Conservation (phyloP, 2,888 invertebrate genomes). For the Heliconius erato region DNA sequence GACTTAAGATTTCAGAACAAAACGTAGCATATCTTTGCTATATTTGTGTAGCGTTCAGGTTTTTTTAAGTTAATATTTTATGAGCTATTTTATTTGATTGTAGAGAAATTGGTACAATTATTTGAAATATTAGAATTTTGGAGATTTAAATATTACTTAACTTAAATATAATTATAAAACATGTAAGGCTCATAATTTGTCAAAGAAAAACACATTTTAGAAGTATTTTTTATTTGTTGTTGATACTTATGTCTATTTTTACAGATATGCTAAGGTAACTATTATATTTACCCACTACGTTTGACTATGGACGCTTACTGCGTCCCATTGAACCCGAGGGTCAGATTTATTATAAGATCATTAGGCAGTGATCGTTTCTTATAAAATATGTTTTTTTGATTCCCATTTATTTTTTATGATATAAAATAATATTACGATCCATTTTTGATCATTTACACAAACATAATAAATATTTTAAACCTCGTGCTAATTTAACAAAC, state of each 20-base stretch:
- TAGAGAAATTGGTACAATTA: not conserved
- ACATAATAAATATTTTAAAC: slow-evolving; percentile 39
- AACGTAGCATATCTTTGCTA: not conserved
- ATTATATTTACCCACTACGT: slow-evolving; percentile 72
- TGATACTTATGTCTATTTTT: slow-evolving; percentile 71
- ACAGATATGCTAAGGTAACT: slow-evolving; percentile 79
- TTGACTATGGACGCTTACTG: slow-evolving; percentile 77
- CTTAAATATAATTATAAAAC: not conserved
- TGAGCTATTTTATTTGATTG: not conserved
- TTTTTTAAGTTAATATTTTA: not conserved
- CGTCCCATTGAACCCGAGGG: slow-evolving; percentile 65
- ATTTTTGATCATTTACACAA: slow-evolving; percentile 32
- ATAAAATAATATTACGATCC: slow-evolving; percentile 36
- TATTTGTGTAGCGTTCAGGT: slow-evolving; percentile 5
- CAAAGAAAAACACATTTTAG: slow-evolving; percentile 19
- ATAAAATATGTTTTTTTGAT: slow-evolving; percentile 53
- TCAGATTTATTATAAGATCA: slow-evolving; percentile 65
- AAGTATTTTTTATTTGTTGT: slow-evolving; percentile 60
- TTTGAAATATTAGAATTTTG: not conserved
- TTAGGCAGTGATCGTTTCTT: slow-evolving; percentile 74
- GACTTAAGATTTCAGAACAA: not conserved
- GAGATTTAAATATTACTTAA: too few species aligned
- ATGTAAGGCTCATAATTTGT: not conserved
- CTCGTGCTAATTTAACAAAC: slow-evolving; percentile 21
- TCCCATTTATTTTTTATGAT: slow-evolving; percentile 47